phyloP scores from a whole-genome alignment of 1,140 invertebrate species.

The Nomia melanderi region DNA sequence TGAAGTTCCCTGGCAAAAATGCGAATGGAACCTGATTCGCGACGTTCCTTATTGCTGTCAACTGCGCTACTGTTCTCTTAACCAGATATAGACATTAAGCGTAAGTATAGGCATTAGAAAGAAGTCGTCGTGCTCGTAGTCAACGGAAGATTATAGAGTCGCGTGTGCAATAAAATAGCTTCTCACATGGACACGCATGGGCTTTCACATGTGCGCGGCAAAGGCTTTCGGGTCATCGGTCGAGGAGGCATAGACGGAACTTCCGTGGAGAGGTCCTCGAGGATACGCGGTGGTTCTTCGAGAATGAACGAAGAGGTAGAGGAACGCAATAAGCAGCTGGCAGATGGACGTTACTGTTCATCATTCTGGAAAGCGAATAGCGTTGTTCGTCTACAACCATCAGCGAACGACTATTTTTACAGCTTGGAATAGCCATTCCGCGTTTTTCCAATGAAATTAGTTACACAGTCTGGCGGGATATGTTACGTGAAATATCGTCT shows the following conservation, averaged over 20 bases:
- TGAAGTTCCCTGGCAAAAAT: not conserved
- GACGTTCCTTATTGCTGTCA: not conserved
- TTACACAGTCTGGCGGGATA: too few species aligned
- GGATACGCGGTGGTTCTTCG: conserved; percentile 45
- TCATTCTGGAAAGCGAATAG: conserved; percentile 53
- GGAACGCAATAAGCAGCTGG: conserved; percentile 56
- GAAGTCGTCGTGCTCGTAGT: conserved; percentile 28
- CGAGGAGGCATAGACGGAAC: conserved; percentile 39
- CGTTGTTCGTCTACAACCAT: conserved; percentile 37
- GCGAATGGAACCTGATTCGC: not conserved
- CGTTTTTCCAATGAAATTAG: too few species aligned
- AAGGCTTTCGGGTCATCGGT: conserved; percentile 65
- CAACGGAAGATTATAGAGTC: conserved; percentile 50
- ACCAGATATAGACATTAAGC: conserved; percentile 49
- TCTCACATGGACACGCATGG: conserved; percentile 30
- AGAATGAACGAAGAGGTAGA: conserved; percentile 36
- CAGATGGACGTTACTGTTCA: conserved; percentile 56
- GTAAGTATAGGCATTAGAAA: conserved; percentile 44
- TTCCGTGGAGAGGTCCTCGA: conserved; percentile 37
- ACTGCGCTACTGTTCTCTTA: conserved; percentile 16
- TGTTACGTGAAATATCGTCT: too few species aligned
- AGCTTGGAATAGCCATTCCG: too few species aligned
- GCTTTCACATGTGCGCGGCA: conserved; percentile 36
- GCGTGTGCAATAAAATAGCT: conserved; percentile 50
- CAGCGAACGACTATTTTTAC: conserved; percentile 58